Base-by-base conservation (phyloP, 2,797 vertebrate species). In the Mormyrus hasselquistii region DNA sequence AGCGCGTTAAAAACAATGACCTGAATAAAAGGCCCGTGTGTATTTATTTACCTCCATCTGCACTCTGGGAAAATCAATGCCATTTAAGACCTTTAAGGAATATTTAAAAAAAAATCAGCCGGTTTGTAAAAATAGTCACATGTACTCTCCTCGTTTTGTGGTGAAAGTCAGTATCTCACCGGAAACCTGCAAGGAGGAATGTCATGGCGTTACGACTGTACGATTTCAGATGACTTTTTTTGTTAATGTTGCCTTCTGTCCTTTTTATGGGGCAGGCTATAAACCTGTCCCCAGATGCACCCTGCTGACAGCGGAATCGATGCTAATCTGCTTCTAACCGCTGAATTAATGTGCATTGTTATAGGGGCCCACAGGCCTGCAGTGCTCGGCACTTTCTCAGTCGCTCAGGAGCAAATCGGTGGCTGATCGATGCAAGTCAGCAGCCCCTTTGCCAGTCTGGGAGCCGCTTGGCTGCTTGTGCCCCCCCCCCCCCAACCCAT, bases 341-440 rank as follows among this genome's bases (percentile, higher is more conserved):
- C 90, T 92, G 92, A 95, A 94, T 95, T 93, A 92, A 95, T 95
- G 92, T 90, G 87, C 55, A 92, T 91, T 89, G 90, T 92, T 92
- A 88, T 86, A 93, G 88, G 89, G 89, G 91, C 92, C 89, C 57
- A 76, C 91, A 34, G 69, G 89, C 65, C 87, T 89, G 84, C 93
- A 88, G 90, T n/a, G 86, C 92, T 95, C 93, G 94, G 93, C 93
- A 92, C 92, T 95, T 95, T 93, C 91, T 91, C 90, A 94, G 90
- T 90, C 92, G 93, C 93, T 93, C 91, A 87, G 92, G 94, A 94
- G 92, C 92, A 93, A 94, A 95, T 95, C 92, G 93, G 90, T 89
- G 93, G 93, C 92, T 93, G 95, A 95, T 96, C 94, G 90, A 91
- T 95, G 93, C 86, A 87, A 22, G 88, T 69, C 22, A 22, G 50